Evolutionary conservation across 2,888 invertebrate genomes (phyloP).

Genomic region (Hemaris fuciformis): DNA sequence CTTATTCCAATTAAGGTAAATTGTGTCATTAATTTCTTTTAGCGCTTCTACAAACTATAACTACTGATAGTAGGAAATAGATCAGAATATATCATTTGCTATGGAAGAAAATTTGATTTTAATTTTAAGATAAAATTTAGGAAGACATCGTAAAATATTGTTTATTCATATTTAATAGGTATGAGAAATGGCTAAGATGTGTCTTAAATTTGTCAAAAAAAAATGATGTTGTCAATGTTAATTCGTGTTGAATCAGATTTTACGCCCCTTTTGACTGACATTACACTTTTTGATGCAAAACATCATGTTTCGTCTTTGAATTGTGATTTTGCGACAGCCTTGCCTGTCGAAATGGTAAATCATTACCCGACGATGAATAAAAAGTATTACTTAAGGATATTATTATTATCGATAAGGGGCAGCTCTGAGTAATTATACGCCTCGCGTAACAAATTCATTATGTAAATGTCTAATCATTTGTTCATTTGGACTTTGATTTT

Average conservation of each 20-base stretch:
- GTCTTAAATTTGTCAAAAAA: not conserved
- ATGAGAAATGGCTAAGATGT: not conserved
- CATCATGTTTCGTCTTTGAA: fast-evolving
- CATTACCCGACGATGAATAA: not conserved
- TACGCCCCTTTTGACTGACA: no score
- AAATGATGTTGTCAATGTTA: no score
- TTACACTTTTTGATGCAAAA: no score
- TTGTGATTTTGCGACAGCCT: not conserved
- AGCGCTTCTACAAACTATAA: not conserved
- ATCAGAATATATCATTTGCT: no score
- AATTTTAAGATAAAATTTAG: not conserved
- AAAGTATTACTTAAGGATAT: not conserved
- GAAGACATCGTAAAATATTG: not conserved
- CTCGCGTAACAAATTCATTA: no score
- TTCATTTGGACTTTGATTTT: no score
- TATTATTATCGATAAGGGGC: not conserved
- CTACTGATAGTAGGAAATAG: not conserved
- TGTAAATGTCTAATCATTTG: no score
- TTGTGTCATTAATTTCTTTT: not conserved
- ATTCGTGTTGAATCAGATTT: no score
- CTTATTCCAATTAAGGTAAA: not conserved
- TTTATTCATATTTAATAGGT: not conserved
- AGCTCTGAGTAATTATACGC: not conserved
- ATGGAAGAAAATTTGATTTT: not conserved
- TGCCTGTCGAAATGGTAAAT: not conserved